Percentiles rank a stretch among this genome's conserved stretches.
Evolutionary conservation across 2,797 vertebrate species (phyloP).

Genomic region (Rhincodon typus): DNA sequence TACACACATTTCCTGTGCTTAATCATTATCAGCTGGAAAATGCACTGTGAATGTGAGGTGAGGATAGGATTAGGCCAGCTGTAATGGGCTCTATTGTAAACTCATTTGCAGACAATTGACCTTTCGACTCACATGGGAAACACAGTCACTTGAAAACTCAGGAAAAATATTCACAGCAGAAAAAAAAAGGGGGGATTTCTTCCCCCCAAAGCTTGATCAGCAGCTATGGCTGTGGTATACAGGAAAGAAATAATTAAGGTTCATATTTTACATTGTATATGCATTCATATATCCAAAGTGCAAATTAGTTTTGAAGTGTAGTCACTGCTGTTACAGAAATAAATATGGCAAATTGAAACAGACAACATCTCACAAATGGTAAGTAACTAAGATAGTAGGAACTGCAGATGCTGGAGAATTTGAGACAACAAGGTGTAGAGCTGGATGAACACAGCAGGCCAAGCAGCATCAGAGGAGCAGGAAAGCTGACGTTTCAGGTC

Average conservation of each 20-base stretch:
- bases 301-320: not conserved
- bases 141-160: not conserved
- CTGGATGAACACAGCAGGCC: too few species aligned
- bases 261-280: not conserved
- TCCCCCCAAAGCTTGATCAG: not conserved
- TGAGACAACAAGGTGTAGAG: too few species aligned
- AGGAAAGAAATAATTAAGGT: not conserved
- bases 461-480: too few species aligned
- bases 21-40: not conserved
- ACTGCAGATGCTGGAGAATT: too few species aligned
- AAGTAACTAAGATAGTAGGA: not conserved
- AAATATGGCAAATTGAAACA: not conserved
- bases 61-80: not conserved
- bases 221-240: not conserved
- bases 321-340: not conserved
- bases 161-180: not conserved
- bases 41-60: not conserved
- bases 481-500: too few species aligned
- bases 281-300: not conserved
- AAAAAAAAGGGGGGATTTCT: not conserved
- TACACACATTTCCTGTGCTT: not conserved
- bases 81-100: not conserved
- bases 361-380: too few species aligned
- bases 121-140: not conserved
- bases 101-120: not conserved